phyloP scores from a whole-genome alignment of 2,888 invertebrate species.

The Chrysolina oricalcia region DNA sequence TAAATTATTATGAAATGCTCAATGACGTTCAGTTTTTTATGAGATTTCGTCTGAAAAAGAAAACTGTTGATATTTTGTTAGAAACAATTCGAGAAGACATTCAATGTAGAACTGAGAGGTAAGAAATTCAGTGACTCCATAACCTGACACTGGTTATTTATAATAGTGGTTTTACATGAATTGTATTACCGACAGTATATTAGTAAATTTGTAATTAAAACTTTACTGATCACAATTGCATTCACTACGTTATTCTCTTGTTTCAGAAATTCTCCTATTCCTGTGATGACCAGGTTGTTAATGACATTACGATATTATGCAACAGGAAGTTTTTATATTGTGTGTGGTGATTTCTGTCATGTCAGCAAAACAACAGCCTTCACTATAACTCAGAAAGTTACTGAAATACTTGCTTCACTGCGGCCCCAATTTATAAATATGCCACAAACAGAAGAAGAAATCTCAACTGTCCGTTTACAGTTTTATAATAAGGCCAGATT shows the following conservation, averaged over 20 bases:
- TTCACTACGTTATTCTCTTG: neutral
- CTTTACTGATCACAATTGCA: neutral
- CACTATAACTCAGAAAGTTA: conserved; percentile 1
- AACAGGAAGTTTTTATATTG: neutral
- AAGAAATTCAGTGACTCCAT: neutral
- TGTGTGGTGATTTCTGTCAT: neutral
- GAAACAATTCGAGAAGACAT: neutral
- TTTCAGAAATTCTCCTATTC: neutral
- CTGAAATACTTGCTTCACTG: neutral
- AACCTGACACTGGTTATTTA: neutral
- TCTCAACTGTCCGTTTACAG: neutral
- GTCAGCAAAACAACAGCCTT: neutral
- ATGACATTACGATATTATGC: neutral
- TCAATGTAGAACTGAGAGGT: neutral
- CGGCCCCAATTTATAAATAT: conserved; percentile 1
- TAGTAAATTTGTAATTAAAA: neutral
- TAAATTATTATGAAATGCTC: neutral
- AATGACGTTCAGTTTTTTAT: neutral
- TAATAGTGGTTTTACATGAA: neutral
- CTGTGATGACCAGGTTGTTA: neutral
- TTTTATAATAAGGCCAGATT: neutral
- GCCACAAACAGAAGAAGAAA: conserved; percentile 1
- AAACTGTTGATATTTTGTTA: neutral
- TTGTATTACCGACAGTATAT: neutral
- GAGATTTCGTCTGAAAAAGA: neutral